Evolutionary conservation across 2,113 vertebrate genomes (phyloP), one percentile per base, ranked within the genome.

Genomic region (Paracanthobrama guichenoti): DNA sequence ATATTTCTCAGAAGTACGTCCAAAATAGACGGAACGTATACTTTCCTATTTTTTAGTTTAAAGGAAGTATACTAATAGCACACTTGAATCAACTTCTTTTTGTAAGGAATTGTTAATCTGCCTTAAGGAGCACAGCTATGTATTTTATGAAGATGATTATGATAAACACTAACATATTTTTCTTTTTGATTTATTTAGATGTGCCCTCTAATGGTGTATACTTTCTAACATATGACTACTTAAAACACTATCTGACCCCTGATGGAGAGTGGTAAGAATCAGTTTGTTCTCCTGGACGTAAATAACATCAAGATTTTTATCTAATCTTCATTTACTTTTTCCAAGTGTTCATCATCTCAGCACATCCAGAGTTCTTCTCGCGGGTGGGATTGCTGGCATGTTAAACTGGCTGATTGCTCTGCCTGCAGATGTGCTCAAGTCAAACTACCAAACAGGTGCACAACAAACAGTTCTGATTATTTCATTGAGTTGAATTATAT

Each of bases 371-470:
- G 94, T 95, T 86, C 85, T 95, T 67, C 81, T 95, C 14, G 94
- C 94, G 0, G 94, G 94, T 0, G 94, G 95, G 0, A 67, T 92
- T 0, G 94, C 94, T 0, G 95, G 95, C 24, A 89, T 95, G 26
- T 64, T 93, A 14, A 95, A 95, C 89, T 95, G 95, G 94, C 88
- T 86, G 0, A 89, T 95, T 3, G 94, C 94, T n/a, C 91, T 95
- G 12, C 95, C 95, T 0, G 90, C 93, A 10, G 95, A 95, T 10
- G 95, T 95, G 74, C 92, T 95, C 10, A 95, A 95, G 26, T 95
- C 95, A 59, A 95, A 94, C 77, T 95, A 94, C 86, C 94, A 95
- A 89, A 95, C 94, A 81, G 95, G 94, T 94, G 57, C 39, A 14
- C 39, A 22, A 44, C 14, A 55, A 20, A 50, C 35, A 35, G 5